Evolutionary conservation across 2,797 vertebrate species (phyloP).

Genomic region (Leptoclinus maculatus): DNA sequence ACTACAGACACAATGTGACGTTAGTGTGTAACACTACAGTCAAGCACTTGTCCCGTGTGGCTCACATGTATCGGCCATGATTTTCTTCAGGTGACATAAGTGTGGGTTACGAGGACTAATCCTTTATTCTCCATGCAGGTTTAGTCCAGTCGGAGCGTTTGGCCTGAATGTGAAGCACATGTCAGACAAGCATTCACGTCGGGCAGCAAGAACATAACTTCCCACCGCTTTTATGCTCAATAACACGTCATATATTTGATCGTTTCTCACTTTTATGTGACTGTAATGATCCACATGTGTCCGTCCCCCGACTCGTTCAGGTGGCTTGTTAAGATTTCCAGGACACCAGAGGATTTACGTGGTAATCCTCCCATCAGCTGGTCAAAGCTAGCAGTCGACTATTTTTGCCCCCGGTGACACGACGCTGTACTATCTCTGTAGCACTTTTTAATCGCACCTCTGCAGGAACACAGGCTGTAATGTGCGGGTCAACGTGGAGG

Average conservation of each 20-base stretch:
- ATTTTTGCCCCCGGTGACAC: conserved; percentile 37
- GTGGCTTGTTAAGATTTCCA: conserved; percentile 65
- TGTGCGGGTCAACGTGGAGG: neutral
- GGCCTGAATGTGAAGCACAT: neutral
- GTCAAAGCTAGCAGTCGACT: conserved; percentile 45
- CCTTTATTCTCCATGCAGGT: conserved; percentile 22
- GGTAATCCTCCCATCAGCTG: conserved; percentile 69
- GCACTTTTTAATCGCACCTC: neutral
- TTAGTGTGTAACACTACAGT: neutral
- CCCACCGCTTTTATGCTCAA: neutral
- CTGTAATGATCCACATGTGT: conserved; percentile 5
- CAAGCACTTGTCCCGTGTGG: neutral
- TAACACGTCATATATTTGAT: neutral
- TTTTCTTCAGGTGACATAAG: conserved; percentile 50
- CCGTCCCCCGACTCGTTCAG: conserved; percentile 43
- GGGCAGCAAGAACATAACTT: neutral
- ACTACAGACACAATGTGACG: neutral
- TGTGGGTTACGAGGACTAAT: conserved; percentile 25
- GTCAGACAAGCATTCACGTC: neutral
- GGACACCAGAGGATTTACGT: conserved; percentile 65
- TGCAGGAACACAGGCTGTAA: neutral
- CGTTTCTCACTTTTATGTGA: neutral
- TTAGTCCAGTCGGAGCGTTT: neutral
- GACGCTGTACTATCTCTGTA: conserved; percentile 19
- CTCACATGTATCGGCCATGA: conserved; percentile 34